A percentile compares a stretch with the other conserved stretches of the same genome.
phyloP scores from a whole-genome alignment of 2,888 invertebrate genomes.

The Timema podura region DNA sequence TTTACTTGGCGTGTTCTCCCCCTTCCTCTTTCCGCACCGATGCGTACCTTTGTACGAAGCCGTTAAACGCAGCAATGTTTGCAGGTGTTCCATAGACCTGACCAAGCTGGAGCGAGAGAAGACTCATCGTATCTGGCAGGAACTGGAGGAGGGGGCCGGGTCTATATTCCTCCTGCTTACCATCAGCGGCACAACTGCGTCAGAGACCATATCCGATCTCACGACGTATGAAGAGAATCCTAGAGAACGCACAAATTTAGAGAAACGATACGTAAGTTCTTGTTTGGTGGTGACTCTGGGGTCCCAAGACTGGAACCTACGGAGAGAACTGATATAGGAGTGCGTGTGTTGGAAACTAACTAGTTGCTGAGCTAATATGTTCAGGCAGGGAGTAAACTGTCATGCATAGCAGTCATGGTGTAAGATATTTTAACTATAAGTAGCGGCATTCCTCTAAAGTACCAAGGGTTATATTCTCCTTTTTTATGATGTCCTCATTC shows the following conservation, averaged over 20 bases:
- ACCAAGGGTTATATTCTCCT: no score
- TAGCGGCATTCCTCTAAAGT: no score
- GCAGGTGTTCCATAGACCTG: slow-evolving; percentile 80
- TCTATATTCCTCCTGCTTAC: slow-evolving; percentile 81
- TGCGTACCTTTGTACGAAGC: no score
- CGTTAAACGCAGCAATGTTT: slow-evolving; percentile 34
- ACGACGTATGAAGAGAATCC: slow-evolving; percentile 79
- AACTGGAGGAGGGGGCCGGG: slow-evolving; percentile 84
- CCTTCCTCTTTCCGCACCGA: no score
- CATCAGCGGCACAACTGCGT: slow-evolving; percentile 90
- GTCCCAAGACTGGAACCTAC: background rate
- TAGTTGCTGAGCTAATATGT: no score
- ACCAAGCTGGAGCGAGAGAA: slow-evolving; percentile 79
- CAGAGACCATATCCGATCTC: slow-evolving; percentile 88
- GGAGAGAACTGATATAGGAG: no score
- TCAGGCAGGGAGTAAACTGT: no score
- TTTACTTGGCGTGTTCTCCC: no score
- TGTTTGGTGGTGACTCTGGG: background rate
- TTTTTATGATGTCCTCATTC: no score
- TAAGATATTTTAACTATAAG: no score
- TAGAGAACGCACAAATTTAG: slow-evolving; percentile 59
- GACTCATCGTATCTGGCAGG: slow-evolving; percentile 86
- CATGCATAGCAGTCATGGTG: no score
- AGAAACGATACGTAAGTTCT: slow-evolving; percentile 65
- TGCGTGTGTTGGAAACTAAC: no score